These are phyloP conservation scores for Arrhopalites spinosus DNA, from an alignment of 2,888 invertebrate species.

Conservation along the genomic window DNA sequence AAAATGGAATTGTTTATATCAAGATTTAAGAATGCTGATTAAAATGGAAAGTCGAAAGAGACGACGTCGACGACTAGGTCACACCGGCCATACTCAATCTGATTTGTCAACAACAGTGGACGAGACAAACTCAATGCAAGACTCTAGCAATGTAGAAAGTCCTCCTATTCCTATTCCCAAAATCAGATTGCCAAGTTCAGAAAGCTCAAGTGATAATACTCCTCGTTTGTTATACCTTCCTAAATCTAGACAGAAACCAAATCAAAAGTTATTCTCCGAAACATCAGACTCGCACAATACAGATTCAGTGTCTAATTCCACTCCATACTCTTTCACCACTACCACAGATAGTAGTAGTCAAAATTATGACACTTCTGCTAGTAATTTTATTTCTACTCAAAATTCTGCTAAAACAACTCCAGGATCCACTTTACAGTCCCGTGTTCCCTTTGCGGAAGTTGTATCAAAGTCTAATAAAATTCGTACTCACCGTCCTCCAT, in stretches of 20 bases:
- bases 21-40: constrained; percentile 51
- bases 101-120: background rate
- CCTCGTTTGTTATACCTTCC: constrained; percentile 8
- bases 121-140: constrained; percentile 24
- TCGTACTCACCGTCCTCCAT: background rate
- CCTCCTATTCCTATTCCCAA: too few species aligned
- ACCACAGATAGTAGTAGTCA: background rate
- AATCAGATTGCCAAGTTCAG: background rate
- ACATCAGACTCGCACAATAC: background rate
- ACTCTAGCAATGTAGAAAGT: background rate
- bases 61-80: constrained; percentile 43
- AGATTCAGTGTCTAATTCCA: constrained; percentile 6
- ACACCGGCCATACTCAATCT: constrained; percentile 30
- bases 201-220: background rate
- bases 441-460: background rate
- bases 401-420: constrained; percentile 1
- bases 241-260: constrained; percentile 8
- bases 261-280: background rate
- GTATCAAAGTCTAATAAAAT: background rate
- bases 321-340: background rate
- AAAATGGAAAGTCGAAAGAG: constrained; percentile 48
- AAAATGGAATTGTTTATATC: constrained; percentile 14
- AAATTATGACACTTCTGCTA: background rate
- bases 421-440: background rate
- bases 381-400: background rate